Conservation (phyloP, 2,113 vertebrate genomes). For the Pollimyrus isidori region DNA sequence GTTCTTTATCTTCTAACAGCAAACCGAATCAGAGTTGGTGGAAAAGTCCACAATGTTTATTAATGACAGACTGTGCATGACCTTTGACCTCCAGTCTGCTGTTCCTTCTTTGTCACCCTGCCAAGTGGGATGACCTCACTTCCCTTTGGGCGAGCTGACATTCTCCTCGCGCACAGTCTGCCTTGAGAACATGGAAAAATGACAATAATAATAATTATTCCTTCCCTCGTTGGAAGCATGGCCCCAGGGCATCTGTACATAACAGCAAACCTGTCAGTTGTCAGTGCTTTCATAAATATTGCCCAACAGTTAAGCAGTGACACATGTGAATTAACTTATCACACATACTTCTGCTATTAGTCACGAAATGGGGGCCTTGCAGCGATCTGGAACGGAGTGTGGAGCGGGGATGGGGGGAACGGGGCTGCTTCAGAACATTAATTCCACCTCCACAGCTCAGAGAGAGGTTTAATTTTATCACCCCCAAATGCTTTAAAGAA, state of each 20-base stretch:
- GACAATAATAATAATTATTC: conserved; percentile 57
- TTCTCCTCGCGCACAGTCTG: conserved; percentile 36
- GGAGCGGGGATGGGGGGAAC: conserved; percentile 12
- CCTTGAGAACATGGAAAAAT: conserved; percentile 33
- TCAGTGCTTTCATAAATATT: conserved; percentile 38
- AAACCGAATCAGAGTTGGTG: background rate
- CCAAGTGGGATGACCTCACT: conserved; percentile 49
- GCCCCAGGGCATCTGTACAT: conserved; percentile 44
- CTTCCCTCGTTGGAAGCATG: conserved; percentile 48
- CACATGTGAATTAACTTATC: conserved; percentile 50
- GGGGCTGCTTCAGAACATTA: conserved; percentile 12
- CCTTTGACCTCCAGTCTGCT: conserved; percentile 41
- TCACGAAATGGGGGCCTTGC: conserved; percentile 23
- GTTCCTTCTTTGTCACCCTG: conserved; percentile 10
- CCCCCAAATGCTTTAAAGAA: background rate
- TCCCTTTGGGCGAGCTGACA: conserved; percentile 40
- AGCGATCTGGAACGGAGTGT: conserved; percentile 21
- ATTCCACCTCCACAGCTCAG: background rate
- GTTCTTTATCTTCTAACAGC: too few relatives aligned
- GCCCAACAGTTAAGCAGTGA: conserved; percentile 39
- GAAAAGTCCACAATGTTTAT: background rate
- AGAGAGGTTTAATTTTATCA: background rate
- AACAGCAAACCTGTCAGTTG: conserved; percentile 52
- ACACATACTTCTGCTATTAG: conserved; percentile 45
- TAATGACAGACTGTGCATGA: background rate